Base-by-base conservation (phyloP, 2,888 invertebrate species). In the Ernsta delagoae region DNA sequence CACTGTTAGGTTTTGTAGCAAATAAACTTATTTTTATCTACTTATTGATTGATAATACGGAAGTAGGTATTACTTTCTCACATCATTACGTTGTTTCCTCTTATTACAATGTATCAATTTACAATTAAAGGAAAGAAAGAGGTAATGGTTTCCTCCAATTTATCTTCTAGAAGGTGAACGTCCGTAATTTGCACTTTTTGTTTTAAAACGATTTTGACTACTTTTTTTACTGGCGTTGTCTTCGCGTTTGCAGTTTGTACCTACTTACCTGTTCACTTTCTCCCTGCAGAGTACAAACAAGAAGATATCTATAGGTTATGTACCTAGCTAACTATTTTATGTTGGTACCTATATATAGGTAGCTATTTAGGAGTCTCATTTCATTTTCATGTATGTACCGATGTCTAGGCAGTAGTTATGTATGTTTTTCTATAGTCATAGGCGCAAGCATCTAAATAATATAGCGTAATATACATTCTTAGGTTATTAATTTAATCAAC, bases 191-290 rank as follows among this genome's bases (percentile, higher is more conserved):
- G 78, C 78, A 76, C 75, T 80, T 85, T 81, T 84, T 79, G 76
- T 79, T 76, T 79, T 77, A 73, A 78, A 77, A 70, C 75, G 78
- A 82, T 77, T 84, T 83, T 79, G 78, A 75, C 76, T 78, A 74
- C 75, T n/a, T n/a, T 83, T 83, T 81, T 79, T 79, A 77, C 75
- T 64, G 75, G 70, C 71, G 70, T 65, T 43, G 56, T 59, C 71
- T 65, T 71, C 76, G 71, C 67, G 72, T 72, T 77, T n/a, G n/a
- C n/a, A n/a, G 16, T 16, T 16, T 16, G 31, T 31, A 31, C 77
- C 74, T 75, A 75, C 76, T 75, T 75, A 75, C 76, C 75, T 69
- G 59, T 72, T 75, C 78, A 85, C 86, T 87, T 86, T 86, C 86
- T 84, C 69, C 43, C 84, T 74, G 61, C 71, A 11, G 76, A 77